Conservation (phyloP, 2,797 vertebrate genomes). For the Novumbra hubbsi region DNA sequence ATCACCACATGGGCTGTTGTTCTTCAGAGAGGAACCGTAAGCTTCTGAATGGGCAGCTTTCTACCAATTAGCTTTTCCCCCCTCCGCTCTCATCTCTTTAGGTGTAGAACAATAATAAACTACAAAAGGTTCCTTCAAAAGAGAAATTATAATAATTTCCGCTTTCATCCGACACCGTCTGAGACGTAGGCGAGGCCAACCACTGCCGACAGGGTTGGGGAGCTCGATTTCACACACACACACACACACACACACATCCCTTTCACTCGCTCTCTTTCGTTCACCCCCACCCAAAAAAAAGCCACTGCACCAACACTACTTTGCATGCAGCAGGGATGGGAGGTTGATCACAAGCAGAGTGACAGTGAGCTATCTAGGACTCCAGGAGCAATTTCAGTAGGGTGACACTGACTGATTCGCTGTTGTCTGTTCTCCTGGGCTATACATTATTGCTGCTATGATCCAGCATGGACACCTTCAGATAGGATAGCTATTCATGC, state of each 20-base stretch:
- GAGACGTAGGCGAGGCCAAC: constrained; percentile 24
- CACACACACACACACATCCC: neutral
- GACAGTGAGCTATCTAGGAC: constrained; percentile 55
- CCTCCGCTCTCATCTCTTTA: constrained; percentile 5
- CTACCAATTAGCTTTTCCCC: constrained; percentile 8
- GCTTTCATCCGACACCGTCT: constrained; percentile 13
- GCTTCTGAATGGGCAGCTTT: constrained; percentile 25
- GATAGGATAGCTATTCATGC: constrained; percentile 32
- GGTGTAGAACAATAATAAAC: constrained; percentile 30
- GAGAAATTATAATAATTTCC: constrained; percentile 38
- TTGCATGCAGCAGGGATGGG: constrained; percentile 49
- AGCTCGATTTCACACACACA: neutral
- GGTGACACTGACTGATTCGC: constrained; percentile 63
- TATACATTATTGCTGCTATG: constrained; percentile 47
- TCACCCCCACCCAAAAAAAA: too few species aligned
- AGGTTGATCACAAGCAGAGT: constrained; percentile 50
- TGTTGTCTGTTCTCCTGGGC: constrained; percentile 46
- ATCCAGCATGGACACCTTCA: constrained; percentile 38
- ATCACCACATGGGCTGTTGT: neutral
- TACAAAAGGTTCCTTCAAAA: constrained; percentile 5
- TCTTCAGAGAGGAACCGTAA: neutral
- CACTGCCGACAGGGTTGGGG: constrained; percentile 38
- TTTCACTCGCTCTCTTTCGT: too few species aligned
- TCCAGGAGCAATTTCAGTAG: constrained; percentile 56
- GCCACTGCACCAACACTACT: constrained; percentile 10